Evolutionary conservation across 2,888 invertebrate genomes (phyloP), one percentile per base, ranked within the genome.

Genomic region (Tetrapedia diversipes): DNA sequence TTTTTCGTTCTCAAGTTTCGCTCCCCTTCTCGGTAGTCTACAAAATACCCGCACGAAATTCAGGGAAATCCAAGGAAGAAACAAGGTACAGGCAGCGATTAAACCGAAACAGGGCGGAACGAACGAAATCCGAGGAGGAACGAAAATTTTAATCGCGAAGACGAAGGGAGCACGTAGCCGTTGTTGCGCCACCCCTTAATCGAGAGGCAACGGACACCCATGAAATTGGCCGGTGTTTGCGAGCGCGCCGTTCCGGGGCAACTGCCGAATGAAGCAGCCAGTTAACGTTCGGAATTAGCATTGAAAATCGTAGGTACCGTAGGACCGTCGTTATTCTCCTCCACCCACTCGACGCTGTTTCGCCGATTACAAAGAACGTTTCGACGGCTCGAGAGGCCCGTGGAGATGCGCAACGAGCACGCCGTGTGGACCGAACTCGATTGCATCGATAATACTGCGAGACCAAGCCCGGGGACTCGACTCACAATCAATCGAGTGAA

Each of bases 281-380:
- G 34, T 14, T 37, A 32, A 51, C 54, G 81, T 61, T 60, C 22
- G 34, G 77, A 79, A 83, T 81, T 77, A 81, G 77, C 79, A 79
- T 77, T 67, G 74, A 82, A 83, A 81, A 75, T 83, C 77, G 69
- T 49, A 61, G n/a, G n/a, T n/a, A n/a, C n/a, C 54, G 47, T 54
- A 60, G 56, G 49, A 27, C 27, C 51, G 56, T 34, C 56, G 66
- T 60, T 71, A 57, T 41, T 45, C 32, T 14, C 29, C 1, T 11
- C n/a, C n/a, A n/a, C n/a, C n/a, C n/a, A n/a, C n/a, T n/a, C n/a
- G n/a, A n/a, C n/a, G n/a, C n/a, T n/a, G n/a, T n/a, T n/a, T n/a
- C n/a, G n/a, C n/a, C n/a, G n/a, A n/a, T 54, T 39, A n/a, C 68
- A 22, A 41, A 39, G 45, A 14, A 60, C 11, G 22, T 19, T 64